Evolutionary conservation across 2,113 vertebrate genomes (phyloP).

Genomic region (Cnemophilus loriae): DNA sequence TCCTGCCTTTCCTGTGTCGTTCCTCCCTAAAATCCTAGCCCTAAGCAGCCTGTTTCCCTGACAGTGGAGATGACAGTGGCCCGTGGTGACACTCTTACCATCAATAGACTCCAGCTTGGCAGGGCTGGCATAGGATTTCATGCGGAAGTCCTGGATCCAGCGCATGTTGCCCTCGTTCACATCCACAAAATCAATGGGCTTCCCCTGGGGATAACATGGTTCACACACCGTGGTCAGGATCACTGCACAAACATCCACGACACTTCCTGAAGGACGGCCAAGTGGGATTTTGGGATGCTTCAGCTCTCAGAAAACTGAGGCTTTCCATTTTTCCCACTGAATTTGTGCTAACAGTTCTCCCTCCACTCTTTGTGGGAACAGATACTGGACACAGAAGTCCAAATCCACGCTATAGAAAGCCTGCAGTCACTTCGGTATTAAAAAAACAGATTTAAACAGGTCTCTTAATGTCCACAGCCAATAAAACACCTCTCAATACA

Average conservation of each 20-base stretch:
- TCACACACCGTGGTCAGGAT: neutral
- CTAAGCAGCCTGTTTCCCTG: neutral
- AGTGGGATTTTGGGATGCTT: neutral
- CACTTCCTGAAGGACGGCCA: fast-evolving
- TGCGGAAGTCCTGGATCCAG: constrained; percentile 94
- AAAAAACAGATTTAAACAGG: neutral
- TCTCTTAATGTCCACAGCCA: fast-evolving
- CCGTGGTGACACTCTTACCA: constrained; percentile 46
- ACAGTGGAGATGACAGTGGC: neutral
- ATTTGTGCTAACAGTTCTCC: neutral
- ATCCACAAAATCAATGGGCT: constrained; percentile 85
- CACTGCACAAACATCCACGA: neutral
- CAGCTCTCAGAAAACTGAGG: neutral
- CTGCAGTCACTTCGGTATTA: neutral
- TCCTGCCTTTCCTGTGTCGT: fast-evolving
- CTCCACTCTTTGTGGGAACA: neutral
- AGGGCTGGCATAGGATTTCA: constrained; percentile 86
- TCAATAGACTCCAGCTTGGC: constrained; percentile 94
- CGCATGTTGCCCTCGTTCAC: constrained; percentile 83
- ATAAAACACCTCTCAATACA: neutral
- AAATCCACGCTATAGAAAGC: fast-evolving
- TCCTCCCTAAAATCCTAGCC: neutral
- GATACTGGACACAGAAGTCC: neutral
- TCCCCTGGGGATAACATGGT: constrained; percentile 75
- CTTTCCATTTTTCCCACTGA: neutral